Base-by-base conservation (phyloP, 2,888 invertebrate species). In the Leucophora obtusa region DNA sequence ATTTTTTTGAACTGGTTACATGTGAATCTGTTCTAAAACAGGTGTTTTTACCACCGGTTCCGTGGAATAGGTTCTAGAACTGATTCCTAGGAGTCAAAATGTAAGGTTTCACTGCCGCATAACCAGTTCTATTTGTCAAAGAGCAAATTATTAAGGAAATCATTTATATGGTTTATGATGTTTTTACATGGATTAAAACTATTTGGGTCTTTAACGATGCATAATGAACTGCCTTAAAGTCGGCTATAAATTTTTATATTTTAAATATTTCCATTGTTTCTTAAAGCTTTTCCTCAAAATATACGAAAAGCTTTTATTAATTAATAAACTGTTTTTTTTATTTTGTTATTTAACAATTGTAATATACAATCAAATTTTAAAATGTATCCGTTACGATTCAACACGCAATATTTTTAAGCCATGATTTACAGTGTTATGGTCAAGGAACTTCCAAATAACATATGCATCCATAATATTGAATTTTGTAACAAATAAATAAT, bases 381-480 rank as follows among this genome's bases (percentile, higher is more conserved):
- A 47, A 47, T n/a, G 43, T 14, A 47, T n/a, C 7, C 43, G 43
- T 47, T 47, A 47, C 43, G 43, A 56, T 18, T 43, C 56, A 56
- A 33, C 66, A 66, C 54, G 66, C 54, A 66, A 56, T 54, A 51
- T 24, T 14, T 38, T 33, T 28, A 8, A 50, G 5, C 8, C 11
- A 14, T 69, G 18, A 33, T 50, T 69, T 69, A 69, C 69, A 56
- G 66, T 66, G 66, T 66, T 66, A 66, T 66, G 66, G 66, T 66
- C 66, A 66, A 66, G 66, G 66, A 66, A 66, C 66, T 28, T 18
- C 5, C 54, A 54, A n/a, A 54, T 14, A 14, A 21, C 21, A 66
- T 54, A 66, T 66, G 66, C 54, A 24, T 66, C 35, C 50, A 63
- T 24, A 38, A n/a, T 14, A 54, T 54, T 54, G 28, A 21, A 24